Evolutionary conservation across 2,888 invertebrate species (phyloP), one percentile per base, ranked within the genome.

Genomic region (Scaeva pyrastri): DNA sequence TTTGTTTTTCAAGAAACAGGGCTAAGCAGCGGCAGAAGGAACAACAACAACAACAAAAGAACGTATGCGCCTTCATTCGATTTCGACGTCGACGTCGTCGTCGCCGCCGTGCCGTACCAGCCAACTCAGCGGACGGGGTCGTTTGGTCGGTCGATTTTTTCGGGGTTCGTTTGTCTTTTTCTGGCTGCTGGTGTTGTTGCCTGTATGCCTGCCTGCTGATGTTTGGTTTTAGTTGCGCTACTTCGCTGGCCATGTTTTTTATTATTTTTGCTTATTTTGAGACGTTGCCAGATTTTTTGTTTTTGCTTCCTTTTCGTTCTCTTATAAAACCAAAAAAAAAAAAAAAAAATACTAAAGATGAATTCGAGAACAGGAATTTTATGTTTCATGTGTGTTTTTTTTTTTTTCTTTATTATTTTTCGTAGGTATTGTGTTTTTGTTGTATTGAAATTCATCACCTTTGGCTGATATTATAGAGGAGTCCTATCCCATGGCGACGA

Each of bases 121-220:
- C 48, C 86, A 70, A 82, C 50, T 78, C 77, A 86, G 58, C 73
- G 82, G 74, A 82, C 82, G 86, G 86, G 85, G 86, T 86, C 82
- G 86, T 85, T 85, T 71, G 76, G 81, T 85, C 75, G 85, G 85
- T 86, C 77, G 77, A 86, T 86, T 82, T 81, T 68, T 86, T 86
- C 60, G 81, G 86, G 82, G 76, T 85, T 86, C 56, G 56, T 62
- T 77, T 74, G 70, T 82, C 82, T 74, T 78, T 52, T 72, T 82
- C 86, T 82, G 55, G 23, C 79, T 58, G 39, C 50, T 50, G 50
- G 21, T 68, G 23, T 10, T 41, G 23, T 21, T 62, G 62, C n/a
- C 43, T 62, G 45, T 12, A n/a, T 55, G 52, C 14, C 8, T 56
- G 71, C 75, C 8, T 66, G 55, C 66, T 81, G 52, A 81, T 81